phyloP scores from a whole-genome alignment of 1,140 invertebrate genomes.

The Mylabris phalerata region DNA sequence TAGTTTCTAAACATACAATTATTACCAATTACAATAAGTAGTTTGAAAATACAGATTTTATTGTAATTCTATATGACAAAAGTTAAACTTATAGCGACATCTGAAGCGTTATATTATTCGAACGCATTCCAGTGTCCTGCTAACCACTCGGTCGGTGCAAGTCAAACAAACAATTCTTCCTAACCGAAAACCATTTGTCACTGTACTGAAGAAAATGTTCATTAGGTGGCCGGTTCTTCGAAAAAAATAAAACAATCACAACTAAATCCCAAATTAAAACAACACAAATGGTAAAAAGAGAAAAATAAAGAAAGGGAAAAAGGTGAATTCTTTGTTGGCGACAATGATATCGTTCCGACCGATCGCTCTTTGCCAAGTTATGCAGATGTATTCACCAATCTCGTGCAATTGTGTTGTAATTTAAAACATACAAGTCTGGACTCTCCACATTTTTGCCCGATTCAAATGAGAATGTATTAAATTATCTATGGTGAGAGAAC shows the following conservation, averaged over 20 bases:
- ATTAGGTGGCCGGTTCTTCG: constrained; percentile 9
- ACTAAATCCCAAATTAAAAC: not conserved
- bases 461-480: constrained; percentile 37
- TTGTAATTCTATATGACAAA: no score
- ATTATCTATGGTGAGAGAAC: constrained; percentile 30
- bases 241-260: not conserved
- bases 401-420: constrained; percentile 41
- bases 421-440: constrained; percentile 33
- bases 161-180: not conserved
- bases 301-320: constrained; percentile 21
- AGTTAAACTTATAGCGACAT: no score
- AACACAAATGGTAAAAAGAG: constrained; percentile 6
- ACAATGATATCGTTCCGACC: constrained; percentile 36
- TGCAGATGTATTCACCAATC: constrained; percentile 41
- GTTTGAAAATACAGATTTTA: no score
- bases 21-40: no score
- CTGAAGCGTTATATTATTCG: no score
- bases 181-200: constrained; percentile 7
- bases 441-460: constrained; percentile 32
- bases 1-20: no score
- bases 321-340: constrained; percentile 7
- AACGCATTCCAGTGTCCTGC: constrained; percentile 11
- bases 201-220: constrained; percentile 11
- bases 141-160: not conserved
- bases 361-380: constrained; percentile 34